phyloP scores from a whole-genome alignment of 1,140 invertebrate species.

The Trinorchestia longiramus region DNA sequence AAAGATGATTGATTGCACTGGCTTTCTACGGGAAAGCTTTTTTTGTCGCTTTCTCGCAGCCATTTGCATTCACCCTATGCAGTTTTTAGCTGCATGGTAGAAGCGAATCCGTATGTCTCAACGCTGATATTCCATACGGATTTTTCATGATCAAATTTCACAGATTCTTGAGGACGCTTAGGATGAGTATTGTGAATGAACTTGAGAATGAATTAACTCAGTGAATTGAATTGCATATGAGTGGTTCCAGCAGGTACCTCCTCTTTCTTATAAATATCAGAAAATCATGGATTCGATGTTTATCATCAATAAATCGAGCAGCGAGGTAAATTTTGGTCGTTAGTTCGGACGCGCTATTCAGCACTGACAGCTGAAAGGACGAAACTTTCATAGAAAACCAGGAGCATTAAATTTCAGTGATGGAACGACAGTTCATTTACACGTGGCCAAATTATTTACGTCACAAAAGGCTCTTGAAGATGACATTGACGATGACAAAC shows the following conservation, averaged over 20 bases:
- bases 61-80: too few relatives aligned
- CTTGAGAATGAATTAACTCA: not conserved
- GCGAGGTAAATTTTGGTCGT: not conserved
- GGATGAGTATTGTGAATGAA: not conserved
- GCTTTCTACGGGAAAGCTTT: too few relatives aligned
- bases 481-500: too few relatives aligned
- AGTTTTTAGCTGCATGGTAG: too few relatives aligned
- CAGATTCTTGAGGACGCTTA: too few relatives aligned
- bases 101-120: too few relatives aligned
- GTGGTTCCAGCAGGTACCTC: not conserved
- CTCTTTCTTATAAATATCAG: not conserved
- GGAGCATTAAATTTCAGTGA: not conserved
- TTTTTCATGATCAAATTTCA: not conserved
- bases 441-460: not conserved
- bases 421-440: not conserved
- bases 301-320: not conserved
- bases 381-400: not conserved
- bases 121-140: not conserved
- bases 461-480: too few relatives aligned
- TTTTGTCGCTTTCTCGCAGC: too few relatives aligned
- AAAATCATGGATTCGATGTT: not conserved
- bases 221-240: not conserved
- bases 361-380: not conserved
- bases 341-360: not conserved
- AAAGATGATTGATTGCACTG: too few relatives aligned